Evolutionary conservation across 2,797 vertebrate genomes (phyloP).

Genomic region (Bradypodion pumilum): DNA sequence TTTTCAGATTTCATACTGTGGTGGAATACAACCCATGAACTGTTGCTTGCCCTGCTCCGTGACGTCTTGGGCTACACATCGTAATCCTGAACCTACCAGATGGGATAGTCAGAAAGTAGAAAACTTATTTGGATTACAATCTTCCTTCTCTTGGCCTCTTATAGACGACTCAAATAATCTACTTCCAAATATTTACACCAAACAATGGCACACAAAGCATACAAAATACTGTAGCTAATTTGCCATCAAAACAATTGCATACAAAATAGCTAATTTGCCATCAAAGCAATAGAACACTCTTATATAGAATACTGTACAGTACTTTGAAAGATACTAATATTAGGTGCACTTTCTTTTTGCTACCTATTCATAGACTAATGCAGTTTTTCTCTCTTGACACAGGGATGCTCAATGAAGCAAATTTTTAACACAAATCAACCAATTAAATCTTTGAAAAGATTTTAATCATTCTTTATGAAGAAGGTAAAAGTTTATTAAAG

Average conservation of each 20-base stretch:
- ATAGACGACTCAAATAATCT: neutral
- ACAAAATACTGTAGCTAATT: neutral
- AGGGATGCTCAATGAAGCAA: neutral
- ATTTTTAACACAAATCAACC: constrained; percentile 54
- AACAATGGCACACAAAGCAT: neutral
- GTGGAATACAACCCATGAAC: no score
- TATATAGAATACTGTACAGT: neutral
- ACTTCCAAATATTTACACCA: neutral
- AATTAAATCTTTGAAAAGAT: constrained; percentile 61
- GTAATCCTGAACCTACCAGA: neutral
- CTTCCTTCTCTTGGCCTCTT: neutral
- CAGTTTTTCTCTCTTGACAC: neutral
- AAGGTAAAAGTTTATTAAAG: constrained; percentile 64
- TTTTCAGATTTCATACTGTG: no score
- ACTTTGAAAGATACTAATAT: neutral
- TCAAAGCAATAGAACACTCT: neutral
- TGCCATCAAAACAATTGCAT: neutral
- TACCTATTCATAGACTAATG: neutral
- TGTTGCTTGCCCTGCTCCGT: no score
- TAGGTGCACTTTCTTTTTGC: neutral
- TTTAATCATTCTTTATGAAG: constrained; percentile 50
- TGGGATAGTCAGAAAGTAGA: neutral
- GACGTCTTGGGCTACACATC: no score
- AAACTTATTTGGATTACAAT: no score
- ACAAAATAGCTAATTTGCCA: neutral